These are phyloP conservation scores for Chaenogobius annularis DNA, from an alignment of 2,113 vertebrate genomes.

Conservation along the genomic window DNA sequence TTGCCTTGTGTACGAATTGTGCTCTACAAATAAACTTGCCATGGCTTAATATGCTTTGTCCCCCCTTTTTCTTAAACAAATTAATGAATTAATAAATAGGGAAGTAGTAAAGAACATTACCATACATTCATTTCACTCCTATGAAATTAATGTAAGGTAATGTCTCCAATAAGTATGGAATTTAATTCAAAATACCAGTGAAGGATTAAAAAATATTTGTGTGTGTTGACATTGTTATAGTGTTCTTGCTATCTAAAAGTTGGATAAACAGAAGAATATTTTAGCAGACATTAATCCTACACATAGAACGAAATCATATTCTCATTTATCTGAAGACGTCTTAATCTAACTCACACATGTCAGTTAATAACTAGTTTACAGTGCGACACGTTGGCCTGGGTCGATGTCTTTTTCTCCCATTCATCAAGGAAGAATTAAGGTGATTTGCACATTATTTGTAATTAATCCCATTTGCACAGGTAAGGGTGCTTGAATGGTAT, in stretches of 20 bases:
- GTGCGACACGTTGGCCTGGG: not conserved
- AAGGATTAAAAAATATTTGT: too few relatives aligned
- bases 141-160: too few relatives aligned
- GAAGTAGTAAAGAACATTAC: too few relatives aligned
- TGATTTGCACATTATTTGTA: conserved; percentile 56
- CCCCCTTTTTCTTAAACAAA: too few relatives aligned
- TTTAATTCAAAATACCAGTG: too few relatives aligned
- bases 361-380: conserved; percentile 38
- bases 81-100: too few relatives aligned
- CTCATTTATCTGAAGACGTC: not conserved
- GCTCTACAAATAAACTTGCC: too few relatives aligned
- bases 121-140: too few relatives aligned
- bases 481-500: conserved; percentile 54
- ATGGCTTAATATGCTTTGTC: too few relatives aligned
- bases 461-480: conserved; percentile 53
- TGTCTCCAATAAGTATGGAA: too few relatives aligned
- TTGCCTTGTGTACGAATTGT: too few relatives aligned
- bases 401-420: conserved; percentile 35
- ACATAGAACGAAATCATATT: not conserved
- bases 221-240: too few relatives aligned
- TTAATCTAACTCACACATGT: not conserved
- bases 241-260: not conserved
- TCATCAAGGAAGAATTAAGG: conserved; percentile 45
- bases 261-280: not conserved
- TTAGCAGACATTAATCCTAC: not conserved